phyloP scores from a whole-genome alignment of 1,140 invertebrate genomes.

The Zaprionus inermis region DNA sequence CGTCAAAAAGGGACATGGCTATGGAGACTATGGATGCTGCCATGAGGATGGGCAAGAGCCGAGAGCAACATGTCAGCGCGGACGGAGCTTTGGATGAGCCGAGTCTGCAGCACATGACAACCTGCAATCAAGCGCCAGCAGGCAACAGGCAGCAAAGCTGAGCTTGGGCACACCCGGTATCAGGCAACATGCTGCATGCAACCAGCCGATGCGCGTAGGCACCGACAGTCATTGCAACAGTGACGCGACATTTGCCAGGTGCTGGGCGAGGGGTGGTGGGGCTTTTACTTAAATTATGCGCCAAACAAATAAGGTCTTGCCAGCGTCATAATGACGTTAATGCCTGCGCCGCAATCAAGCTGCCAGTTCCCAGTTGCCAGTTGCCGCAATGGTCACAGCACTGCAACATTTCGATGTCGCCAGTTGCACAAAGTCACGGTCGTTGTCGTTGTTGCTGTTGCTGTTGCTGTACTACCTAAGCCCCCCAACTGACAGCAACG shows the following conservation, averaged over 20 bases:
- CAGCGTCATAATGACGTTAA: conserved; percentile 67
- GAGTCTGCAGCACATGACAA: conserved; percentile 60
- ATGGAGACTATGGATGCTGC: conserved; percentile 39
- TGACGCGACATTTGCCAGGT: conserved; percentile 60
- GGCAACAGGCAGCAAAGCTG: conserved; percentile 22
- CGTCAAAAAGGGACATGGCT: conserved; percentile 62
- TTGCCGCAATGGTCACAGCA: conserved; percentile 31
- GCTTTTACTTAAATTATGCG: conserved; percentile 73
- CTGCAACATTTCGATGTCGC: conserved; percentile 47
- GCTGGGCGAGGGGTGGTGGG: neutral
- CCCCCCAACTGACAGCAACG: conserved; percentile 13
- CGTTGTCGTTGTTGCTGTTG: conserved; percentile 28
- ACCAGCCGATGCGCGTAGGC: conserved; percentile 53
- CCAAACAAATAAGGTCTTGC: conserved; percentile 73
- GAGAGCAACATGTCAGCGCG: conserved; percentile 50
- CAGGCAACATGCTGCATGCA: conserved; percentile 47
- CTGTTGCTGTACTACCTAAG: conserved; percentile 7
- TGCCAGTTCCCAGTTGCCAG: conserved; percentile 51
- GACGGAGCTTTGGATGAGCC: conserved; percentile 51
- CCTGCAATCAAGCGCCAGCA: conserved; percentile 75
- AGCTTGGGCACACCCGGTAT: conserved; percentile 28
- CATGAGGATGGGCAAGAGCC: conserved; percentile 16
- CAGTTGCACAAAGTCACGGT: conserved; percentile 69
- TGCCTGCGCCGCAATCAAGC: conserved; percentile 55
- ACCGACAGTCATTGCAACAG: conserved; percentile 54